These are phyloP conservation scores for Akabosia matsudoensis DNA, from an alignment of 1,140 invertebrate genomes.

Conservation along the genomic window DNA sequence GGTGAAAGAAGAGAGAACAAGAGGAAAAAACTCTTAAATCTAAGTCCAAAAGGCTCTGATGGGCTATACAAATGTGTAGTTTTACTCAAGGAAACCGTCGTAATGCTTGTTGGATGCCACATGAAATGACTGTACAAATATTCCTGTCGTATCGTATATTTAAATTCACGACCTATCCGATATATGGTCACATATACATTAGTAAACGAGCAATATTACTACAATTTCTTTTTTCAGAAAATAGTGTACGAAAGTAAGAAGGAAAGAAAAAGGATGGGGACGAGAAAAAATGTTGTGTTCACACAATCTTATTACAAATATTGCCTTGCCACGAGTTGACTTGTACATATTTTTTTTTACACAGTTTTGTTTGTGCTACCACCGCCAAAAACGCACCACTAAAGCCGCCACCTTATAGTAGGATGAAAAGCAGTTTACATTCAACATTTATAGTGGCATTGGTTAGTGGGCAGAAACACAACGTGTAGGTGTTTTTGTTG, in stretches of 20 bases:
- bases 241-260: too few relatives aligned
- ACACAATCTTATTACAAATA: slow-evolving; percentile 18
- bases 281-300: not conserved
- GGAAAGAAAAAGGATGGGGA: too few relatives aligned
- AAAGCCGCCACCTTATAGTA: not conserved
- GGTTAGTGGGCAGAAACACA: not conserved
- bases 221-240: too few relatives aligned
- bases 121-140: slow-evolving; percentile 23
- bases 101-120: slow-evolving; percentile 20
- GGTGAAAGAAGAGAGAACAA: slow-evolving; percentile 5
- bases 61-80: slow-evolving; percentile 18
- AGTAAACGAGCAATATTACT: not conserved
- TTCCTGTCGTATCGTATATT: slow-evolving; percentile 25
- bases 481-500: not conserved
- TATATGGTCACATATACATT: slow-evolving; percentile 3
- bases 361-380: slow-evolving; percentile 13
- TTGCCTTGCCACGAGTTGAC: slow-evolving; percentile 4
- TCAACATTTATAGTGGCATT: not conserved
- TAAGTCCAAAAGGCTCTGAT: slow-evolving; percentile 23
- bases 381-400: not conserved
- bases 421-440: not conserved
- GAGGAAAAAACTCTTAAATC: slow-evolving; percentile 20
- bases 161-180: slow-evolving; percentile 7
- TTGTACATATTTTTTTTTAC: slow-evolving; percentile 25
- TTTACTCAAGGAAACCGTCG: slow-evolving; percentile 16